These are phyloP conservation scores for Lucifuga dentata DNA, from an alignment of 2,113 vertebrate species.

Conservation along the genomic window DNA sequence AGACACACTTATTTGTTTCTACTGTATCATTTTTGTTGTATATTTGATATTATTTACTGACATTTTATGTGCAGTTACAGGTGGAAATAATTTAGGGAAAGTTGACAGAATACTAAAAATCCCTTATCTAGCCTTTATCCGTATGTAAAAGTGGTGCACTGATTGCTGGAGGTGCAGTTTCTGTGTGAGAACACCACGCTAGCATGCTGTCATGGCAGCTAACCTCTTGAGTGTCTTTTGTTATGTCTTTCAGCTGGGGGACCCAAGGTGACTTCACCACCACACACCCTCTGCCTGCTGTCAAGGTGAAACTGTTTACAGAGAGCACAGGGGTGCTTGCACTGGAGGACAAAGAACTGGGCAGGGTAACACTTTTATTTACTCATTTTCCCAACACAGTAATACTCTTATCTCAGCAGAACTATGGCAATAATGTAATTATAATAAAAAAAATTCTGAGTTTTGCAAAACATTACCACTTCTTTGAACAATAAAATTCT, in stretches of 20 bases:
- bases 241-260: constrained; percentile 91
- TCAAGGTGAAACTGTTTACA: constrained; percentile 99
- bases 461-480: no score
- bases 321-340: constrained; percentile 98
- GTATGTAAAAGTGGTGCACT: not conserved
- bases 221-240: constrained; percentile 63
- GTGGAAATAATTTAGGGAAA: not conserved
- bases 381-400: not conserved
- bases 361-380: constrained; percentile 85
- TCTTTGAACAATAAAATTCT: no score
- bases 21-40: not conserved
- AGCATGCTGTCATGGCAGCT: constrained; percentile 55
- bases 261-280: constrained; percentile 98
- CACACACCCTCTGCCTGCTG: constrained; percentile 95
- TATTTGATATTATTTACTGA: not conserved
- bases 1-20: not conserved
- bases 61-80: not conserved
- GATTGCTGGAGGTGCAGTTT: constrained; percentile 22
- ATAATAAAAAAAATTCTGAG: no score
- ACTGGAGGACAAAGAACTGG: constrained; percentile 98
- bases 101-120: not conserved
- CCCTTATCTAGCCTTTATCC: not conserved
- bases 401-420: not conserved
- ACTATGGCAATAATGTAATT: not conserved
- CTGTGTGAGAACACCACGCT: not conserved